Percentiles rank a stretch among this genome's conserved stretches.
phyloP scores from a whole-genome alignment of 2,797 vertebrate species.

The Semotilus atromaculatus region DNA sequence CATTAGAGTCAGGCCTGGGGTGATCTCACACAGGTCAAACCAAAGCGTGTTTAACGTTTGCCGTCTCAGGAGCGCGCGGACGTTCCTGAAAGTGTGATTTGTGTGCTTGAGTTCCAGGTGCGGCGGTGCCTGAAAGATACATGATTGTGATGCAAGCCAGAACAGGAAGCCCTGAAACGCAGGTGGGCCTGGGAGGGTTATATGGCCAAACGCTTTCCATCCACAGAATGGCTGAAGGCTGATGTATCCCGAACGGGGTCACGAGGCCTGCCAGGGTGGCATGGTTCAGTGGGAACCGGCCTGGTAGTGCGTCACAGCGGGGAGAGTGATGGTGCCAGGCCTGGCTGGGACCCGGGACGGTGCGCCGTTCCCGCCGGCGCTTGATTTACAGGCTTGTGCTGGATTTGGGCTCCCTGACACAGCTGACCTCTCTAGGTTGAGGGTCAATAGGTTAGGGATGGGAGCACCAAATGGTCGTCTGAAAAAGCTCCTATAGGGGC shows the following conservation, averaged over 20 bases:
- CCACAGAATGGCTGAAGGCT: conserved; percentile 18
- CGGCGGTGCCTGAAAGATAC: conserved; percentile 50
- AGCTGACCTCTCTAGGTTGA: conserved; percentile 76
- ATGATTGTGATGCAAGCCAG: conserved; percentile 56
- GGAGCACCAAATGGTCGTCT: conserved; percentile 77
- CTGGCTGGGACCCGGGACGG: conserved; percentile 73
- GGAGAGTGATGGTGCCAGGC: conserved; percentile 78
- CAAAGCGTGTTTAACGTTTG: conserved; percentile 43
- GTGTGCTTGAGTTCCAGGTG: conserved; percentile 75
- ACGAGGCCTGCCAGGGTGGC: conserved; percentile 58
- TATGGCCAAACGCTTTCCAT: conserved; percentile 27
- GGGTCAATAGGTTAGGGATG: conserved; percentile 68
- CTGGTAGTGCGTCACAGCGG: conserved; percentile 72
- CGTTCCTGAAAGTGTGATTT: conserved; percentile 70
- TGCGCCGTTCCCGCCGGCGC: conserved; percentile 74
- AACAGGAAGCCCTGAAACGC: conserved; percentile 41
- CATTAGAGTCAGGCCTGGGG: conserved; percentile 66
- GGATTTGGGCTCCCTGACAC: conserved; percentile 68
- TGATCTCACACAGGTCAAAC: conserved; percentile 54
- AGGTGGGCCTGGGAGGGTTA: conserved; percentile 41
- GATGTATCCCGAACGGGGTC: conserved; percentile 69
- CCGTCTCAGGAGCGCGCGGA: conserved; percentile 63
- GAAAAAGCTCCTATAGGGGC: conserved; percentile 68
- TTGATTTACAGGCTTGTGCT: conserved; percentile 77
- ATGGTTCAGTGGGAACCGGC: conserved; percentile 75